Evolutionary conservation across 2,797 vertebrate species (phyloP).

Genomic region (Cynodonichthys magdalenae): DNA sequence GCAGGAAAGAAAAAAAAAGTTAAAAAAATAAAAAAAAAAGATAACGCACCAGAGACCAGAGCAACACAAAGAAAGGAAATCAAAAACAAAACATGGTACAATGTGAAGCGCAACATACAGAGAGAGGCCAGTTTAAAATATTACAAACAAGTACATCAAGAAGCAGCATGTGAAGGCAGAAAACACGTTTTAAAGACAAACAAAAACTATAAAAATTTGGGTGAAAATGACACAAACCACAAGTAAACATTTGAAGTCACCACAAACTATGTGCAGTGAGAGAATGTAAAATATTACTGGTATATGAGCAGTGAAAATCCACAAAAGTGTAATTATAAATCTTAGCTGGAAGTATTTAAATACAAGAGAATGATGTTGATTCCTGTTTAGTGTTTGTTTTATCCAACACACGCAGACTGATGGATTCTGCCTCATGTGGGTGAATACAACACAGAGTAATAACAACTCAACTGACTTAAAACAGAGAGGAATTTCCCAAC

Average conservation of each 20-base stretch:
- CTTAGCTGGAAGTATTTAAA: constrained; percentile 3
- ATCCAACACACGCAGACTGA: background rate
- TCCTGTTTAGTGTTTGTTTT: background rate
- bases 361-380: background rate
- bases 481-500: background rate
- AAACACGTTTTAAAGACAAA: background rate
- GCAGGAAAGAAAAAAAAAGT: background rate
- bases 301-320: background rate
- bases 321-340: background rate
- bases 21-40: background rate
- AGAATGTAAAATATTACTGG: constrained; percentile 2
- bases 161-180: background rate
- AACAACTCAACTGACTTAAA: too few species aligned
- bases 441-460: background rate
- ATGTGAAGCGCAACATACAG: background rate
- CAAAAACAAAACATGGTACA: background rate
- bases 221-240: constrained; percentile 10
- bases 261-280: constrained; percentile 12
- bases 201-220: constrained; percentile 4
- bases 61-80: constrained; percentile 6
- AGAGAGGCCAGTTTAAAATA: background rate
- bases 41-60: background rate
- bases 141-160: background rate
- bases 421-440: background rate
- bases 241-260: constrained; percentile 76